Base-by-base conservation (phyloP, 2,888 invertebrate species). In the Acleris literana region DNA sequence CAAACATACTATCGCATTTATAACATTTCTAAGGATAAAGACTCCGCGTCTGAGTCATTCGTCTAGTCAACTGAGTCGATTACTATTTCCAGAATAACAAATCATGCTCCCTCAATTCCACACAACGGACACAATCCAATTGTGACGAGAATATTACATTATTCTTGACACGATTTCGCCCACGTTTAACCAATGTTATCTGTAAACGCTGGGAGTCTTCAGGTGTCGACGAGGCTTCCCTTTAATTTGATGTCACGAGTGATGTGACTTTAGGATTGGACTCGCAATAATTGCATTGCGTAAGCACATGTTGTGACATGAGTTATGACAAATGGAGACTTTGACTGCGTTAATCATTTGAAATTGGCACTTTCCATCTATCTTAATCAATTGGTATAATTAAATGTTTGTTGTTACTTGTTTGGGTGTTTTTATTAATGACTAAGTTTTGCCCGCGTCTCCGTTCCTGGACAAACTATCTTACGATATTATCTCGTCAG, bases 201-300 rank as follows among this genome's bases (percentile, higher is more conserved):
- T 63, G 57, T 63, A 29, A 57, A 52, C 57, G 57, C 17, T 57
- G 63, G 39, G 52, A 63, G 33, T 39, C 29, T 16, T 18, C 63
- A 63, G 63, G 57, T 63, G 63, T 49, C 57, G 49, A 51, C 57
- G 16, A 56, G 16, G 43, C n/a, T 43, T 2, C 20, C 43, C 43
- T 46, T 57, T 57, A 57, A 46, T 57, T 57, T 46, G 25, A 46
- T 46, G 57, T 25, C 57, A 43, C 55, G 46, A 22, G 9, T 44
- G 56, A 43, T 33, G 49, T 39, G 46, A 46, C 57, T 16, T 6
- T 17, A 16, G 39, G 29, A 9, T 17, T 33, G 18, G n/a, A 13
- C 44, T 25, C 46, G 6, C 44, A 44, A 44, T 33, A 33, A 11
- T 46, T 46, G 17, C 16, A 46, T 46, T 46, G 46, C 17, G 16